phyloP scores from a whole-genome alignment of 2,113 vertebrate species.

The Lota lota region DNA sequence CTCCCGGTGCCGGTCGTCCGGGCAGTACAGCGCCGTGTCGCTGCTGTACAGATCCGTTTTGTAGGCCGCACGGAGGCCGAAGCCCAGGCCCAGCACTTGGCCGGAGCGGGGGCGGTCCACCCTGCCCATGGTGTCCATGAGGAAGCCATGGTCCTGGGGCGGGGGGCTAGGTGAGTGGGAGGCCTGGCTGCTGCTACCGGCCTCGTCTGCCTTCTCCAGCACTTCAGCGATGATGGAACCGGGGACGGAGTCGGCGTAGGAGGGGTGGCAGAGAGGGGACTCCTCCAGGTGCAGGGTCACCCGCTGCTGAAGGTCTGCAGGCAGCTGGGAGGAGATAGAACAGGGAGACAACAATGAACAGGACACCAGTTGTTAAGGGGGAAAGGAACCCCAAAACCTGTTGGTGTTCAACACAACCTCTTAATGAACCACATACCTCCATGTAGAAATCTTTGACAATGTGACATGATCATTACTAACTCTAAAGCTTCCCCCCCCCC shows the following conservation, averaged over 20 bases:
- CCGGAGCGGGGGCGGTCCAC: slow-evolving; percentile 57
- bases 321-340: slow-evolving; percentile 72
- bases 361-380: neutral
- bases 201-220: slow-evolving; percentile 87
- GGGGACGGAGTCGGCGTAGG: slow-evolving; percentile 84
- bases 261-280: slow-evolving; percentile 81
- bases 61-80: slow-evolving; percentile 77
- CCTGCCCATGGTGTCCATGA: slow-evolving; percentile 71
- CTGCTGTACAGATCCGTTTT: slow-evolving; percentile 92
- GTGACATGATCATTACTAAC: no score
- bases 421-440: no score
- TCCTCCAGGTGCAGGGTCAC: slow-evolving; percentile 88
- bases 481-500: no score
- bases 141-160: slow-evolving; percentile 67
- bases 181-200: slow-evolving; percentile 77
- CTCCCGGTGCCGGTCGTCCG: slow-evolving; percentile 82
- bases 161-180: slow-evolving; percentile 86
- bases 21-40: slow-evolving; percentile 92
- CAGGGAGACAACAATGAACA: slow-evolving; percentile 3
- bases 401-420: no score
- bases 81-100: slow-evolving; percentile 7
- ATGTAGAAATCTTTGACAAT: no score
- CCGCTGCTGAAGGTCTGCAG: slow-evolving; percentile 89
- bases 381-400: neutral
- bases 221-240: slow-evolving; percentile 86